Evolutionary conservation across 1,140 invertebrate genomes (phyloP), one percentile per base, ranked within the genome.

Genomic region (Heliconius himera): DNA sequence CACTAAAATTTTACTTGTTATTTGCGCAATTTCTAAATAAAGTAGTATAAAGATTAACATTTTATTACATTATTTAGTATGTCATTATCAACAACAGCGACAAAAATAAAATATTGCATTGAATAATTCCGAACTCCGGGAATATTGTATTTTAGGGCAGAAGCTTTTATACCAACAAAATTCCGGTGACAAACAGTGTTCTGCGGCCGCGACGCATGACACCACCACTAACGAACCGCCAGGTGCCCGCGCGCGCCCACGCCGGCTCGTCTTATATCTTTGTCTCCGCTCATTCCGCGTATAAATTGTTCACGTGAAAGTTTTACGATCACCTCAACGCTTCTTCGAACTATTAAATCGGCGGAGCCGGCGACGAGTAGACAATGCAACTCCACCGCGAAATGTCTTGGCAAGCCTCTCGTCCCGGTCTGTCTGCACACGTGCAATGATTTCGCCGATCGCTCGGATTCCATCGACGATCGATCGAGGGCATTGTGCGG

Each of bases 401-500:
- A 91, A 88, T 83, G 85, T 88, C 87, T 90, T 84, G 81, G 80
- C 87, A 82, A 84, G 86, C 84, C 88, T 89, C 78, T 81, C 41
- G 41, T 46, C 41, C 41, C 41, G 13, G 74, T 76, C 73, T 79
- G 60, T 71, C 75, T 79, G 90, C 88, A 89, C 91, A 94, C 93
- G 93, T 94, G 93, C 93, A 93, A 84, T 87, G 90, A 91, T 93
- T 92, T 94, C 91, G 89, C 91, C 89, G 90, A 93, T 93, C 87
- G 87, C 81, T 88, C 84, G 85, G 88, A 90, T 90, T 90, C 90
- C 89, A 87, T 90, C 89, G 87, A 81, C 87, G 89, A 91, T 93
- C 92, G 90, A 93, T 93, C 89, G 91, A 91, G 93, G 92, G 87
- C 93, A 92, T 93, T 92, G 93, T 91, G 92, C 91, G 88, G 88